These are phyloP conservation scores for Arctopsyche grandis DNA, from an alignment of 1,140 invertebrate species.

Conservation along the genomic window DNA sequence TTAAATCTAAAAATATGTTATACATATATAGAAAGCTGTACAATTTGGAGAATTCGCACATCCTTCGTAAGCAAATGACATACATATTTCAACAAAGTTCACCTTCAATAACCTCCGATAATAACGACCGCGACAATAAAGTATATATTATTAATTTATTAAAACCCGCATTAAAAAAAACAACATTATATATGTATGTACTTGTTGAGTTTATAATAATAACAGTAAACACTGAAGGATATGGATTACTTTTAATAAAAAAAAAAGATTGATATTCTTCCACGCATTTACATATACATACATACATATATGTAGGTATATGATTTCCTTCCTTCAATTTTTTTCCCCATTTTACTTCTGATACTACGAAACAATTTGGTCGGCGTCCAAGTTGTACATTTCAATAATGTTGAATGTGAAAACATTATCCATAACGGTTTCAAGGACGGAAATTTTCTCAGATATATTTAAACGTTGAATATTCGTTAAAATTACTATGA, in stretches of 20 bases:
- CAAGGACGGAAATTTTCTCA: neutral
- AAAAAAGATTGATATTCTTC: neutral
- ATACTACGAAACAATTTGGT: slow-evolving; percentile 8
- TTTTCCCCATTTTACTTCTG: too few species aligned
- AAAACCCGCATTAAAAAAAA: too few species aligned
- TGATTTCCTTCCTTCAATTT: neutral
- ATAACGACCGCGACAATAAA: too few species aligned
- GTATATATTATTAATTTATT: too few species aligned
- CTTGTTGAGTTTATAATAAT: too few species aligned
- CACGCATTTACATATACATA: neutral
- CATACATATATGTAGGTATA: neutral
- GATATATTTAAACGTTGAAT: neutral
- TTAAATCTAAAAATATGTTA: too few species aligned
- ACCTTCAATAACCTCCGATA: too few species aligned
- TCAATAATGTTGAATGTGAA: neutral
- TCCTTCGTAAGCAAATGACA: neutral
- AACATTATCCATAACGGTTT: slow-evolving; percentile 14
- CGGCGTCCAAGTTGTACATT: neutral
- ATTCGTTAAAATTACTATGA: too few species aligned
- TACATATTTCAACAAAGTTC: neutral
- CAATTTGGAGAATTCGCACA: neutral
- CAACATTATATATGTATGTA: too few species aligned
- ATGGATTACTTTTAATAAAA: too few species aligned
- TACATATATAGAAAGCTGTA: too few species aligned
- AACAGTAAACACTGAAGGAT: too few species aligned